A percentile compares a stretch with the other conserved stretches of the same genome.
Conservation (phyloP, 2,797 vertebrate genomes). For the Argya squamiceps region DNA sequence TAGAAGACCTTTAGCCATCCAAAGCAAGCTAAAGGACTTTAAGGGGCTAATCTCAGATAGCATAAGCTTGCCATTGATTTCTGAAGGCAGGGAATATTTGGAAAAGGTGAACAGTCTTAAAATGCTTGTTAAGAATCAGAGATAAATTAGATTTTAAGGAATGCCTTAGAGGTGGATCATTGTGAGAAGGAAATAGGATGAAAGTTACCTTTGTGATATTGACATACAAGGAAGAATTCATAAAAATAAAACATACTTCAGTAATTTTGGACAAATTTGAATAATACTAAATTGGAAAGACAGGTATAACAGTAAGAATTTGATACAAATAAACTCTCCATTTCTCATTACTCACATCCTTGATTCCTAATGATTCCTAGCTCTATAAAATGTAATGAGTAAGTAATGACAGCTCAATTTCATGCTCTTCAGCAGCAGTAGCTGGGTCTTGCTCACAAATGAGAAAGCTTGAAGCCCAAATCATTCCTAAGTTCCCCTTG, state of each 20-base stretch:
- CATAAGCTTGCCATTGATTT: background rate
- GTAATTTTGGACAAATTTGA: background rate
- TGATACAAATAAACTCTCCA: background rate
- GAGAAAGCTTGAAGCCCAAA: background rate
- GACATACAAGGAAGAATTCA: background rate
- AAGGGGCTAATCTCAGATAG: background rate
- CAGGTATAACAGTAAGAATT: background rate
- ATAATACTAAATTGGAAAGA: background rate
- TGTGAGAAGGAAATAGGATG: background rate
- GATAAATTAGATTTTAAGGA: background rate
- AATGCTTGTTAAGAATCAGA: background rate
- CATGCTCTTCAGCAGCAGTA: background rate
- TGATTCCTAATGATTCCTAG: background rate
- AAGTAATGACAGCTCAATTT: slow-evolving; percentile 7
- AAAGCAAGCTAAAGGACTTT: background rate
- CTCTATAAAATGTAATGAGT: background rate
- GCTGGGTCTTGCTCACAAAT: background rate
- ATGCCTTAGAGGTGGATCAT: background rate
- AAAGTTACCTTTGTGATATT: background rate
- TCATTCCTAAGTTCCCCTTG: background rate
- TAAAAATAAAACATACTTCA: background rate
- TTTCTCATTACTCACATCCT: background rate
- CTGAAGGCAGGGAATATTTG: background rate
- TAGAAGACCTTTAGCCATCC: background rate
- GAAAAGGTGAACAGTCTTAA: background rate